Conservation (phyloP, 2,113 vertebrate species). For the Emydura subglobosa region DNA sequence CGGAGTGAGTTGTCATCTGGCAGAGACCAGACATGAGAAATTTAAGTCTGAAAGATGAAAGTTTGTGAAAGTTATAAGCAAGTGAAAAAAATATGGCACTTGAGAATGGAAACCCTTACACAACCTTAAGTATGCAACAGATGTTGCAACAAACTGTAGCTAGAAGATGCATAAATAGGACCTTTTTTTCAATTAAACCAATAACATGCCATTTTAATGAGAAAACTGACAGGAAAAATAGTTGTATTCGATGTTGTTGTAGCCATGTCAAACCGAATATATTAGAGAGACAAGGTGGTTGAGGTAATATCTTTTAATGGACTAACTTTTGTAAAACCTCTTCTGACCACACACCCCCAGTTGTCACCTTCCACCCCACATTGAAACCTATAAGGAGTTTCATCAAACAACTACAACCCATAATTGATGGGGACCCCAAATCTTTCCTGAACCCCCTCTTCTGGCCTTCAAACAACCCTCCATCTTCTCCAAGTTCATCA, state of each 20-base stretch:
- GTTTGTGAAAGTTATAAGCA: background rate
- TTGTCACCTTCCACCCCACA: background rate
- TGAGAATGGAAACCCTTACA: background rate
- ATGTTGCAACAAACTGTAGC: background rate
- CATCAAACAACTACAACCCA: too few species aligned
- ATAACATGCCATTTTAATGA: background rate
- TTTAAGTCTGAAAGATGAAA: background rate
- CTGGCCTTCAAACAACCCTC: too few species aligned
- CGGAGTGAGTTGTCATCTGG: background rate
- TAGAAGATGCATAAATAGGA: background rate
- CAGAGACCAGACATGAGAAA: background rate
- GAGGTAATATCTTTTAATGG: too few species aligned
- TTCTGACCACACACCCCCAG: background rate
- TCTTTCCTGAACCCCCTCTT: background rate
- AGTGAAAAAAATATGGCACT: background rate
- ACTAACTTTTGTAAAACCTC: background rate
- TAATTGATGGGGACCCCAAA: background rate
- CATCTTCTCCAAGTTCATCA: background rate
- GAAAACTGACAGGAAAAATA: background rate
- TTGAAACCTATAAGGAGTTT: background rate
- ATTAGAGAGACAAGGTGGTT: too few species aligned
- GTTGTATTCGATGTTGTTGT: background rate
- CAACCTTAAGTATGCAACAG: accelerated
- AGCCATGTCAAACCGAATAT: background rate
- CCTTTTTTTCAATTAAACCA: background rate